phyloP scores from a whole-genome alignment of 2,797 vertebrate species.

The Pipistrellus kuhlii region DNA sequence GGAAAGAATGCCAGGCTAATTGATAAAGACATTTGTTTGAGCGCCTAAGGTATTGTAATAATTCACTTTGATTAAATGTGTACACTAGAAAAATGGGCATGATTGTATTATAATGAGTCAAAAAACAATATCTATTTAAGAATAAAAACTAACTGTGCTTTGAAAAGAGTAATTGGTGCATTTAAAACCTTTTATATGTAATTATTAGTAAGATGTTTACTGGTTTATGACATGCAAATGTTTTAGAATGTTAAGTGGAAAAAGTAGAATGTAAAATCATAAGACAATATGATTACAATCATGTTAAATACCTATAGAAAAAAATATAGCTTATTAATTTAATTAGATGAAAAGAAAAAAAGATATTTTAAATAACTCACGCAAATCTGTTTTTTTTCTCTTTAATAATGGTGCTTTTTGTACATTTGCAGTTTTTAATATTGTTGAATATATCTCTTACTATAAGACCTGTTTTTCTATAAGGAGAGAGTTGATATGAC shows the following conservation, averaged over 20 bases:
- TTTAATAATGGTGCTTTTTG: neutral
- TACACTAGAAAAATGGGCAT: neutral
- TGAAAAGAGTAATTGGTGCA: constrained; percentile 21
- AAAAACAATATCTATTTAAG: neutral
- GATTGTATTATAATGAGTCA: neutral
- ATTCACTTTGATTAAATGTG: constrained; percentile 34
- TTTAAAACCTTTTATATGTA: constrained; percentile 9
- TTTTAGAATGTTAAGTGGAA: constrained; percentile 39
- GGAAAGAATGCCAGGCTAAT: neutral
- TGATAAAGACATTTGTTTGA: constrained; percentile 38
- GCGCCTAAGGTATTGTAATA: neutral
- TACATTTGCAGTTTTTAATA: neutral
- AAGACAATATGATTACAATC: neutral
- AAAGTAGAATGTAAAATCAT: neutral
- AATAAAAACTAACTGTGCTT: constrained; percentile 1
- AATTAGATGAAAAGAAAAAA: neutral
- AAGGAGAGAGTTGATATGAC: neutral
- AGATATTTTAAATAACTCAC: neutral
- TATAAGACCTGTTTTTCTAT: neutral
- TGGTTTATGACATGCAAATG: neutral
- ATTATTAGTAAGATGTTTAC: neutral
- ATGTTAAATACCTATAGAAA: neutral
- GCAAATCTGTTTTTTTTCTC: neutral
- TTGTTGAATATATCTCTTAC: neutral
- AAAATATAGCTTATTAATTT: neutral